These are phyloP conservation scores for Protomyctophum bolini DNA, from an alignment of 2,113 vertebrate genomes.

Conservation along the genomic window DNA sequence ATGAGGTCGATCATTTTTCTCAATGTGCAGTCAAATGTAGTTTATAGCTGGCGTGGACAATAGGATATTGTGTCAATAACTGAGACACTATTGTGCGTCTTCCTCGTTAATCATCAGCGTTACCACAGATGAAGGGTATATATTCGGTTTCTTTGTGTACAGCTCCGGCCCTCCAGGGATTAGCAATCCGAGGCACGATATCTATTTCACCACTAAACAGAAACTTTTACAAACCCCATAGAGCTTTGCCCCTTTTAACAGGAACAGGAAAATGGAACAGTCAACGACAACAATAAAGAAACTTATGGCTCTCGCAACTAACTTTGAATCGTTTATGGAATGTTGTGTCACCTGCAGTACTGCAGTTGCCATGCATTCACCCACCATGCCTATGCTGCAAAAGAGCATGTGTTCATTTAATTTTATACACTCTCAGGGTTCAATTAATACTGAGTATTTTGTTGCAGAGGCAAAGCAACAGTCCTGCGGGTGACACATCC, in stretches of 20 bases:
- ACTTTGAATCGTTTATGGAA: constrained; percentile 33
- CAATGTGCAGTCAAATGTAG: not conserved
- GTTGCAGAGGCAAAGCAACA: no score
- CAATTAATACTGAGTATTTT: no score
- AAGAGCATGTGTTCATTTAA: no score
- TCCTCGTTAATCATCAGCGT: constrained; percentile 24
- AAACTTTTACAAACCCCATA: constrained; percentile 22
- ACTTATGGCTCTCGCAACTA: constrained; percentile 25
- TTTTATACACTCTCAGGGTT: no score
- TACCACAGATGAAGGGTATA: constrained; percentile 29
- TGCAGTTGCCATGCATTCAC: constrained; percentile 4
- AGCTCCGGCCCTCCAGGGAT: constrained; percentile 25
- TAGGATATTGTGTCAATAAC: not conserved
- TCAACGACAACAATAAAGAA: constrained; percentile 15
- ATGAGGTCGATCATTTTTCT: not conserved
- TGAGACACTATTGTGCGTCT: constrained; percentile 17
- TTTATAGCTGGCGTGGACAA: not conserved
- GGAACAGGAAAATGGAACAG: constrained; percentile 17
- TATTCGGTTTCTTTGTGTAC: constrained; percentile 14
- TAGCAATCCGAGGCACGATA: constrained; percentile 43
- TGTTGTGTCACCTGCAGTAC: constrained; percentile 18
- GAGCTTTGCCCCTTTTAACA: constrained; percentile 26
- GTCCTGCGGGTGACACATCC: no score
- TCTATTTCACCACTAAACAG: constrained; percentile 36
- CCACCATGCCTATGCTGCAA: not conserved